A percentile compares a stretch with the other conserved stretches of the same genome.
Conservation (phyloP, 1,140 invertebrate species). For the Bombus turneri region DNA sequence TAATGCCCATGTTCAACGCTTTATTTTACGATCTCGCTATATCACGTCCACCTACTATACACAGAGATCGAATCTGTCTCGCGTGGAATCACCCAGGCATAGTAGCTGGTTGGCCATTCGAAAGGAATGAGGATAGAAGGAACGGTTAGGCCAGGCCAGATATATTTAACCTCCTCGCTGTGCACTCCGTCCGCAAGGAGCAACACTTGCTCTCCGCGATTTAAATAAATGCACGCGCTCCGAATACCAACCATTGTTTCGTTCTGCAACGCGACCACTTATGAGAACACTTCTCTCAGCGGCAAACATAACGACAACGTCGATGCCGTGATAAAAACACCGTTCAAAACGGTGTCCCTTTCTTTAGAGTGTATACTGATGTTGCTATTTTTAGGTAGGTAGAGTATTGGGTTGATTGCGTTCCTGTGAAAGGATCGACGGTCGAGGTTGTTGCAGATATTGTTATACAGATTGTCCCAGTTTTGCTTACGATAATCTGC, state of each 20-base stretch:
- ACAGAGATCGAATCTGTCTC: constrained; percentile 37
- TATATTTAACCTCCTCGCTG: constrained; percentile 78
- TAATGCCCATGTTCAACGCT: too few species aligned
- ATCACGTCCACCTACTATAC: background rate
- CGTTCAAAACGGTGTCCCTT: background rate
- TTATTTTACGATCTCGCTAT: background rate
- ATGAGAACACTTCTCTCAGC: constrained; percentile 23
- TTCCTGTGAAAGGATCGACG: background rate
- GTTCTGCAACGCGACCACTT: constrained; percentile 36
- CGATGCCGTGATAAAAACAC: background rate
- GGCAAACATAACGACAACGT: background rate
- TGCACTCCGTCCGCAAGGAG: constrained; percentile 67
- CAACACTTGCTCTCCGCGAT: constrained; percentile 75
- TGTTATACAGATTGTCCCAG: constrained; percentile 2
- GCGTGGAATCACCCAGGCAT: constrained; percentile 20
- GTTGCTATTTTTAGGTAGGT: constrained; percentile 9
- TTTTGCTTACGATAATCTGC: background rate
- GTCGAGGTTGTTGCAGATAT: background rate
- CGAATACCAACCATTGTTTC: constrained; percentile 77
- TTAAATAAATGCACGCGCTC: constrained; percentile 78
- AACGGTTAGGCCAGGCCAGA: constrained; percentile 65
- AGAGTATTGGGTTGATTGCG: background rate
- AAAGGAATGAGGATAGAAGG: constrained; percentile 68
- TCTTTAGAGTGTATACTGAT: constrained; percentile 8
- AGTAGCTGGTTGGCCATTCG: constrained; percentile 39